Conservation (phyloP, 2,797 vertebrate species). For the Melanotaenia pygmaea region DNA sequence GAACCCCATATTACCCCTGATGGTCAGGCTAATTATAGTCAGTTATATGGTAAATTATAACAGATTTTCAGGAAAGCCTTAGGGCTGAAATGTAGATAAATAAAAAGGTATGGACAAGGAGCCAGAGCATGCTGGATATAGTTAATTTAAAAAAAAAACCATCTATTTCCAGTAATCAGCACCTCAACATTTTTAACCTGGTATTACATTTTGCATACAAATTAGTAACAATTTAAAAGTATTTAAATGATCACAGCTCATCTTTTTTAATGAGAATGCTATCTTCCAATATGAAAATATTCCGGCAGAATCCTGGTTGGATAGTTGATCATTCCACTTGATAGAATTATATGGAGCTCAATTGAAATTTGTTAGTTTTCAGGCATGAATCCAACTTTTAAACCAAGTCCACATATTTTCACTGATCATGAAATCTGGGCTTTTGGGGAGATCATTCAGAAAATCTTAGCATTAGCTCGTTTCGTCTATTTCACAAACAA, state of each 20-base stretch:
- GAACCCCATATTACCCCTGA: not conserved
- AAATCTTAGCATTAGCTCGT: not conserved
- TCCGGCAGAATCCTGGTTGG: too few species aligned
- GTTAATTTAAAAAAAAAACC: too few species aligned
- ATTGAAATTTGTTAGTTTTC: not conserved
- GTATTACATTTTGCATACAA: not conserved
- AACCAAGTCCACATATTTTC: not conserved
- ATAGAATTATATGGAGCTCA: not conserved
- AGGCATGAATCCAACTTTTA: not conserved
- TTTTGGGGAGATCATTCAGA: not conserved
- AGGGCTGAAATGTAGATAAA: not conserved
- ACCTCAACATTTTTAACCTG: not conserved
- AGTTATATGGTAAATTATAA: not conserved
- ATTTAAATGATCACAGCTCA: not conserved
- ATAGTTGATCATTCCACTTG: not conserved
- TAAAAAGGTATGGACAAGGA: not conserved
- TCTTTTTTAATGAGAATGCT: not conserved
- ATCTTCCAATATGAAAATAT: not conserved
- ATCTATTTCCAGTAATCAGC: not conserved
- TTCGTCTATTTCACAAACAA: not conserved
- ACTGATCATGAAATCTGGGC: not conserved
- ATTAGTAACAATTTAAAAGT: not conserved
- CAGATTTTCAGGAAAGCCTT: not conserved
- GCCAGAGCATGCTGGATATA: too few species aligned
- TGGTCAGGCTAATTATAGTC: constrained; percentile 5